Percentiles rank a stretch among this genome's conserved stretches.
Conservation (phyloP, 2,797 vertebrate genomes). For the Basileuterus tristriatus region DNA sequence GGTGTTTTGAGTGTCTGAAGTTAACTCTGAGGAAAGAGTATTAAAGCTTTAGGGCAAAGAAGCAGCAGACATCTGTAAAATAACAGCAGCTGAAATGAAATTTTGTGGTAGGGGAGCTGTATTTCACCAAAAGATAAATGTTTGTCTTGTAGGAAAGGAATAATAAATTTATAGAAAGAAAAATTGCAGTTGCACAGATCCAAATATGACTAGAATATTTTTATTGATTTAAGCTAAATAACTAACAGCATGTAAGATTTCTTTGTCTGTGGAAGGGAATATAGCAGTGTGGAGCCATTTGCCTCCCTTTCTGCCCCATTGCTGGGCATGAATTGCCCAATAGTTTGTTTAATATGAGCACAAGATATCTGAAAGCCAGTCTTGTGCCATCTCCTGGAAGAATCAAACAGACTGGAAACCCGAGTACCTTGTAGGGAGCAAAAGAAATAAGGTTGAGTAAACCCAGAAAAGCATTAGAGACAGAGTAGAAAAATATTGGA, state of each 20-base stretch:
- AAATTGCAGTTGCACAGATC: background rate
- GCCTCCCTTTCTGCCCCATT: background rate
- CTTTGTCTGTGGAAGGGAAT: background rate
- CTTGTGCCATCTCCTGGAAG: background rate
- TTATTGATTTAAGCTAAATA: background rate
- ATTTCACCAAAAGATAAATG: background rate
- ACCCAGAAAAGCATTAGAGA: background rate
- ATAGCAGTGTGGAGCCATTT: background rate
- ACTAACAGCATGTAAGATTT: background rate
- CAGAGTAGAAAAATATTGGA: background rate
- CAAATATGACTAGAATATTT: background rate
- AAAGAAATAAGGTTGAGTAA: background rate
- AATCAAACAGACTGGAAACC: background rate
- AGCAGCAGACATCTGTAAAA: background rate
- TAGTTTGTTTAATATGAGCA: background rate
- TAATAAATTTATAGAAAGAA: background rate
- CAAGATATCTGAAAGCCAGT: background rate
- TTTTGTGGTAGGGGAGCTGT: background rate
- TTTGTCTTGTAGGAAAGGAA: background rate
- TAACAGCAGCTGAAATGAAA: background rate
- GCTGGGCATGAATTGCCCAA: background rate
- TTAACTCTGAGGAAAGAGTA: background rate
- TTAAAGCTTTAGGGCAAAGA: background rate
- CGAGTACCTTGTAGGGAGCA: background rate
- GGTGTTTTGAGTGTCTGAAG: background rate